Evolutionary conservation across 2,797 vertebrate genomes (phyloP).

Genomic region (Masticophis lateralis): DNA sequence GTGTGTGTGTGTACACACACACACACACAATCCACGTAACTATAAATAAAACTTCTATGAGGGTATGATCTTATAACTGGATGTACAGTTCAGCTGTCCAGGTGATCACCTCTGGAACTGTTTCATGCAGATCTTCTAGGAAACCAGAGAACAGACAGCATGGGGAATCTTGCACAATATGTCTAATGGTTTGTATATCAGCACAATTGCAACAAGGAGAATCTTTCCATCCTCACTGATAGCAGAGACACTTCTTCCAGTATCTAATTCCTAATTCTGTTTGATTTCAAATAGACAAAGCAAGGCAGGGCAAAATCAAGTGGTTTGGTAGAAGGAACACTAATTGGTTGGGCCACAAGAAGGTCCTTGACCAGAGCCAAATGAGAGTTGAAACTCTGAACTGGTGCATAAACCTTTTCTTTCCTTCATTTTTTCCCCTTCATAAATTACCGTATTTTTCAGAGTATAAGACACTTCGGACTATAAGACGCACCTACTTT

Average conservation of each 20-base stretch:
- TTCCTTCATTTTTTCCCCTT: background rate
- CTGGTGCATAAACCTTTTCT: background rate
- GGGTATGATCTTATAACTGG: background rate
- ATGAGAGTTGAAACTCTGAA: background rate
- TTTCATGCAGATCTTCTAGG: background rate
- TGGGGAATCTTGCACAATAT: background rate
- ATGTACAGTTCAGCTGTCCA: background rate
- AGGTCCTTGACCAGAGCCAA: background rate
- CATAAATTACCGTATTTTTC: no score
- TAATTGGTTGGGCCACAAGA: background rate
- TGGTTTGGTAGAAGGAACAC: background rate
- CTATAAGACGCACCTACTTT: no score
- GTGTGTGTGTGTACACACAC: no score
- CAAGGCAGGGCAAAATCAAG: background rate
- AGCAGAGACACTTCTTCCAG: background rate
- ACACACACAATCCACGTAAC: background rate
- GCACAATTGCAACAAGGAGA: background rate
- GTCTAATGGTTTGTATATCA: background rate
- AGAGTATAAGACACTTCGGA: no score
- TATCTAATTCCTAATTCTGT: background rate
- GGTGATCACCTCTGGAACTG: background rate
- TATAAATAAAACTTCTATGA: background rate
- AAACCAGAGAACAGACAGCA: background rate
- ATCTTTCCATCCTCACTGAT: background rate
- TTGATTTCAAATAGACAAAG: background rate